Base-by-base conservation (phyloP, 2,888 invertebrate species). In the Corythucha ciliata region DNA sequence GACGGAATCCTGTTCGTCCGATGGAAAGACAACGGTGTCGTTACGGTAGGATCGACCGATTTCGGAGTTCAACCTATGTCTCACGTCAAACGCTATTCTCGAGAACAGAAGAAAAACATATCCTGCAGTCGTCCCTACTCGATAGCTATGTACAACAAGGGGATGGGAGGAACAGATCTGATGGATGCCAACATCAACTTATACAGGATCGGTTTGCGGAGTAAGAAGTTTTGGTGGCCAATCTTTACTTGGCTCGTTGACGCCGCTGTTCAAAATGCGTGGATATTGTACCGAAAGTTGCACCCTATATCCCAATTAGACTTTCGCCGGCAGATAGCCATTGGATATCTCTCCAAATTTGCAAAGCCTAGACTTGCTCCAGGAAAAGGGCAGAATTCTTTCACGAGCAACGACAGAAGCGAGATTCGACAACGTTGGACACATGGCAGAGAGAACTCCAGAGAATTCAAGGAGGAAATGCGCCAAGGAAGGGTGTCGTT, bases 101-200 rank as follows among this genome's bases (percentile, higher is more conserved):
- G 20, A 24, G 27, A 22, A 26, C 16, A 52, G 26, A 54, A 49
- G 34, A 57, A 47, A 29, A 39, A 49, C 24, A 46, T 55, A 25
- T 22, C 32, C 18, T 34, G 50, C n/a, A 45, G 33, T 27, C 45
- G 47, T 29, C 54, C 56, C 22, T 34, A 20, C 18, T 32, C 36
- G 10, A 45, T 54, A 26, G 32, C 24, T 6, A 36, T 48, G 18
- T 58, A 57, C 37, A 57, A 58, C 49, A 21, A 44, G 29, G 33
- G 48, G 26, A 58, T 58, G 54, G 57, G 52, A 36, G 40, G 22
- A 22, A 40, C 40, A 21, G 40, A 40, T 40, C 22, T 22, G 24
- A 40, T 40, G 40, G 40, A 40, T 25, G 21, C 40, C 22, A 40
- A 40, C 24, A 40, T 40, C 18, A 40, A 22, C 40, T 21, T 18